Base-by-base conservation (phyloP, 35 echinoderm and acorn worm genomes). In the Eucidaris tribuloides region DNA sequence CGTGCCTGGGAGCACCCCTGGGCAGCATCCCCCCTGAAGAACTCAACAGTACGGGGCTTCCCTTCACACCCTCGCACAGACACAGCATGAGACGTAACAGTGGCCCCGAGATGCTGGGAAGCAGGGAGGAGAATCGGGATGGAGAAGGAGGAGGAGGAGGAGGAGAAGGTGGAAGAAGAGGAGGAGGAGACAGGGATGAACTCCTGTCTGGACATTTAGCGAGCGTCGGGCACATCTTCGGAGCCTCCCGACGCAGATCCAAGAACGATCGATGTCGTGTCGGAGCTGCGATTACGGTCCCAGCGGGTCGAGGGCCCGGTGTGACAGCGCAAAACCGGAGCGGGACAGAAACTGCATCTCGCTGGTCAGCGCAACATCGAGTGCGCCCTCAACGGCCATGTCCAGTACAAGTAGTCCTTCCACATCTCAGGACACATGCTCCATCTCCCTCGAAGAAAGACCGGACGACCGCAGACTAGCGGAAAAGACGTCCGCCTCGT, bases 11-110 rank as follows among this genome's bases (percentile, higher is more conserved):
- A 40, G 72, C 46, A 45, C 93, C 93, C 4, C 76, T 90, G 1
- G 87, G 58, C n/a, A 90, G 81, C 25, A 80, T 94, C 2, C 77
- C 82, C 20, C 76, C 79, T 14, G 92, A 94, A 41, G 92, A 88
- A 36, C 24, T 74, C 33, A 27, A 74, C 68, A 74, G 40, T 40
- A 74, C 68, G 5, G 68, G 68, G 14, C 68, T 74, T 24, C 68
- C 68, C 41, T 20, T 74, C n/a, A 35, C 35, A 6, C 68, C 68
- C n/a, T 3, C 40, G 35, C 68, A 27, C 38, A 74, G 44, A 44
- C 68, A 44, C 22, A 74, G 68, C 68, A 74, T 40, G 9, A 38
- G 68, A 22, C 38, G 68, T 20, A 74, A 74, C 40, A 74, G 68
- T 20, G 44, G 68, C 41, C 24, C 41, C 1, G 68, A 74, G 11